A percentile compares a stretch with the other conserved stretches of the same genome.
Conservation (phyloP, 2,797 vertebrate species). For the Schizopygopsis malacanthus region DNA sequence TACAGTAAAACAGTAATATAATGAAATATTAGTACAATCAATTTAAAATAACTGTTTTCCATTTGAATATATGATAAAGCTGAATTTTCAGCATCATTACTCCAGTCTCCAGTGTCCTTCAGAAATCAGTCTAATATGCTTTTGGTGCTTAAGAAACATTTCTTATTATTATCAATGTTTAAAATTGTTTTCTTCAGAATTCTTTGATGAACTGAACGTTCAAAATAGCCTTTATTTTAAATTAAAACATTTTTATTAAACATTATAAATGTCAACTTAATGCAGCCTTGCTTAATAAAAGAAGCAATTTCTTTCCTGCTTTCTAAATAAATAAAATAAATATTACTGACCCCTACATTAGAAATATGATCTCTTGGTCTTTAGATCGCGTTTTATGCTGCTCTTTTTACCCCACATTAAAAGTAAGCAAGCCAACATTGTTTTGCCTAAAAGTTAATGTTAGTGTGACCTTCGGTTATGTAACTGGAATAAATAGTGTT, state of each 20-base stretch:
- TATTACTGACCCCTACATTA: neutral
- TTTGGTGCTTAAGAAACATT: neutral
- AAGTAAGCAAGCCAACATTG: constrained; percentile 7
- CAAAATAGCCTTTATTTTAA: neutral
- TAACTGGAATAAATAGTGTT: neutral
- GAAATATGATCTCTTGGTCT: neutral
- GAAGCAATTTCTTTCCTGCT: too few relatives aligned
- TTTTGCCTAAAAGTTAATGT: constrained; percentile 26
- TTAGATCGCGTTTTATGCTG: neutral
- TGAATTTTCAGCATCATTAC: too few relatives aligned
- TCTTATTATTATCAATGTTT: neutral
- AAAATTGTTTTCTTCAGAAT: neutral
- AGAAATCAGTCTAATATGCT: neutral
- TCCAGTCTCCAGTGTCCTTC: neutral
- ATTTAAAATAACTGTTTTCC: neutral
- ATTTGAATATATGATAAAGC: neutral
- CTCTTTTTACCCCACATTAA: neutral
- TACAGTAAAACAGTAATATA: neutral
- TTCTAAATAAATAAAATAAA: too few relatives aligned
- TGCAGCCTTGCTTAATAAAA: neutral
- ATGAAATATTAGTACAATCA: neutral
- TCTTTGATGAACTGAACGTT: neutral
- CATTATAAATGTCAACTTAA: neutral
- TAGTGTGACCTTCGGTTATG: constrained; percentile 21
- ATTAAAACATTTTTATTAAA: neutral